phyloP scores from a whole-genome alignment of 2,888 invertebrate species.

The Drosophila kokeensis region DNA sequence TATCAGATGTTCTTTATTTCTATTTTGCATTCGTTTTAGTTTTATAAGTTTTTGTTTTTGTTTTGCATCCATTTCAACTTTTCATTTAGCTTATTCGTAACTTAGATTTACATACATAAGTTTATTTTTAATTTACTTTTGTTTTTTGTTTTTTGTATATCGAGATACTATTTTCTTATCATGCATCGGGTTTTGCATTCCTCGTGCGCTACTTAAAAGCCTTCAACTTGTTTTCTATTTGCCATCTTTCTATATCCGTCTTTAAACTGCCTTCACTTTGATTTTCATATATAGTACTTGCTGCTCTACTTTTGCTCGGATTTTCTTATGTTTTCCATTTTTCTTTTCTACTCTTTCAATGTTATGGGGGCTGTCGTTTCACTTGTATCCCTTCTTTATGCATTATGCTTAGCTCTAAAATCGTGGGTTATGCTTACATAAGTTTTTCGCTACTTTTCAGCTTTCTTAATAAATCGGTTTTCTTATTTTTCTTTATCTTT shows the following conservation, averaged over 20 bases:
- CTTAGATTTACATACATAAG: constrained; percentile 72
- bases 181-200: constrained; percentile 24
- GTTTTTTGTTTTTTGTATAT: constrained; percentile 48
- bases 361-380: constrained; percentile 64
- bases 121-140: constrained; percentile 41
- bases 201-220: constrained; percentile 61
- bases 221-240: constrained; percentile 37
- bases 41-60: constrained; percentile 55
- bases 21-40: constrained; percentile 67
- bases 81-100: constrained; percentile 71
- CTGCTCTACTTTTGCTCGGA: constrained; percentile 23
- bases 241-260: constrained; percentile 5
- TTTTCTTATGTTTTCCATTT: not conserved
- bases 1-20: constrained; percentile 68
- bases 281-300: constrained; percentile 13
- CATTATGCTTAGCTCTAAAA: constrained; percentile 75
- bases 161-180: constrained; percentile 37
- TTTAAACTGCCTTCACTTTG: constrained; percentile 3
- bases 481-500: constrained; percentile 23
- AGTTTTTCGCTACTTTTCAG: constrained; percentile 69
- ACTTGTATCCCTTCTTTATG: constrained; percentile 30
- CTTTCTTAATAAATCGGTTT: constrained; percentile 57
- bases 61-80: constrained; percentile 63
- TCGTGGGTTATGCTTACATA: constrained; percentile 76
- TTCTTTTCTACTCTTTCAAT: constrained; percentile 55